These are phyloP conservation scores for Caradrina clavipalpis DNA, from an alignment of 2,888 invertebrate species.

Conservation along the genomic window DNA sequence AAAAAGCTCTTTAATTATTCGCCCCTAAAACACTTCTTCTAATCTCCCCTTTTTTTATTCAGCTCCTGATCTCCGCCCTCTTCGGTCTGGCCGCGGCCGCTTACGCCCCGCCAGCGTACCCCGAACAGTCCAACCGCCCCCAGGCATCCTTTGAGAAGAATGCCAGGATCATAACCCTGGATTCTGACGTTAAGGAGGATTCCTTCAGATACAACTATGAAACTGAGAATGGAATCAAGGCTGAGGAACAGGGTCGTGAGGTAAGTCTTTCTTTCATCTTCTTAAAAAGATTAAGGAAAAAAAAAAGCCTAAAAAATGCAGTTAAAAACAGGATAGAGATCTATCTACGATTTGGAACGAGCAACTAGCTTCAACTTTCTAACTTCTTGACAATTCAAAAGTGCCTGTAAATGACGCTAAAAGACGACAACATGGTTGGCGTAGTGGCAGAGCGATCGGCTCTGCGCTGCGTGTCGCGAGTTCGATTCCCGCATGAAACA, in stretches of 20 bases:
- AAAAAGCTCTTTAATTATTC: too few relatives aligned
- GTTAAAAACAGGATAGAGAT: too few relatives aligned
- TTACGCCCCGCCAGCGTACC: conserved; percentile 75
- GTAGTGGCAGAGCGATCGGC: too few relatives aligned
- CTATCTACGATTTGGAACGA: too few relatives aligned
- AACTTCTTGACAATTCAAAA: too few relatives aligned
- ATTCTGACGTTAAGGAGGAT: conserved; percentile 86
- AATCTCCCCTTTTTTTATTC: conserved; percentile 30
- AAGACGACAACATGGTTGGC: too few relatives aligned
- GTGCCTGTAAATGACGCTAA: too few relatives aligned
- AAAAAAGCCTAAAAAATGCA: too few relatives aligned
- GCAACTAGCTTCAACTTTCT: too few relatives aligned
- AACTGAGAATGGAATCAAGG: conserved; percentile 88
- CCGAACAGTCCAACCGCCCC: conserved; percentile 84
- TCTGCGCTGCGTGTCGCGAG: too few relatives aligned
- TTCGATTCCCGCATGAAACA: too few relatives aligned
- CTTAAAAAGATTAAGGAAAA: too few relatives aligned
- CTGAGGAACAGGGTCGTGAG: conserved; percentile 87
- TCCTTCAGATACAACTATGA: conserved; percentile 87
- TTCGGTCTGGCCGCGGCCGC: conserved; percentile 82
- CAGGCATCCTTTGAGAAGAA: conserved; percentile 82
- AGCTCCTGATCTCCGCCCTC: conserved; percentile 84
- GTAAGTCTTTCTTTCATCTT: conserved; percentile 65
- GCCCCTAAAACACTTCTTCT: background rate
- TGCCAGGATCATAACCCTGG: conserved; percentile 83